These are phyloP conservation scores for Litocranius walleri DNA, from an alignment of 2,113 vertebrate species.

Conservation along the genomic window DNA sequence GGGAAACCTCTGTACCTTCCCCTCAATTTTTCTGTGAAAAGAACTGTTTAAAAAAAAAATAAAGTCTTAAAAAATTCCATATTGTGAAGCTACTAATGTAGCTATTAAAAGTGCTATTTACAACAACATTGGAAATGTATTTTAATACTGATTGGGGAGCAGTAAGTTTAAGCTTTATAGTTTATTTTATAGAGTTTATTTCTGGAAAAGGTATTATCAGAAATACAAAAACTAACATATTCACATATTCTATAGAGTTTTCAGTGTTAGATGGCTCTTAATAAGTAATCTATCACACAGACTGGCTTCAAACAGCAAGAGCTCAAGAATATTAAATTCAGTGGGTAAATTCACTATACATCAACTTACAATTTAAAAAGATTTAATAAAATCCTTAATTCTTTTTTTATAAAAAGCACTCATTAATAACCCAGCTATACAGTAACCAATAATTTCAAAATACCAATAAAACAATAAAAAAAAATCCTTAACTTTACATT, in stretches of 20 bases:
- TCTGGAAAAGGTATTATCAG: not conserved
- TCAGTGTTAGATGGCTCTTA: not conserved
- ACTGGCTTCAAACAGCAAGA: slow-evolving; percentile 1
- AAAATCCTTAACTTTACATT: not conserved
- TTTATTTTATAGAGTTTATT: not conserved
- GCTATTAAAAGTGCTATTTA: not conserved
- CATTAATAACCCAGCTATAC: not conserved
- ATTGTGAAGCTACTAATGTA: not conserved
- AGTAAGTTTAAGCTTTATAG: not conserved
- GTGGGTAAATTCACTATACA: slow-evolving; percentile 6
- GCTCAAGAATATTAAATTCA: not conserved
- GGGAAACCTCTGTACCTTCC: not conserved
- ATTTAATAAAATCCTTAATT: not conserved
- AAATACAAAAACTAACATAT: slow-evolving; percentile 1
- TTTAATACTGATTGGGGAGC: slow-evolving; percentile 13
- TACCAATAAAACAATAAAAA: not conserved
- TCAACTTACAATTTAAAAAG: not conserved
- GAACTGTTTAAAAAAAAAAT: not conserved
- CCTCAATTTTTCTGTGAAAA: not conserved
- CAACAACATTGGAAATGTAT: not conserved
- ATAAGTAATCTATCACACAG: not conserved
- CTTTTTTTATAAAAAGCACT: not conserved
- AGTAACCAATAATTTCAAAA: slow-evolving; percentile 10
- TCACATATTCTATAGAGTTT: not conserved
- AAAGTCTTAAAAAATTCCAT: not conserved